Conservation (phyloP, 2,797 vertebrate species). For the Amniataba percoides region DNA sequence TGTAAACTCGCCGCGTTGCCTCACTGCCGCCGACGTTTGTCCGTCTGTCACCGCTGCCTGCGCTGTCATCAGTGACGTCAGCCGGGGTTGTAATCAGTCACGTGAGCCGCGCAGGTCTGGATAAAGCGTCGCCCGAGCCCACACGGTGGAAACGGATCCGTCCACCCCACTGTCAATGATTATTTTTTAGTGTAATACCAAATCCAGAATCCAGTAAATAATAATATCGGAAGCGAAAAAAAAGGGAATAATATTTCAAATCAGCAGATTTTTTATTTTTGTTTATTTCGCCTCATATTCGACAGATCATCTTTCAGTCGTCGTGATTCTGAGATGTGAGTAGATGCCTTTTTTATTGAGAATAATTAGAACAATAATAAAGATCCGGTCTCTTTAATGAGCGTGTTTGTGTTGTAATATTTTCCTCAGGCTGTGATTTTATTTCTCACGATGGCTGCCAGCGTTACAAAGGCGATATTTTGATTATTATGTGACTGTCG, state of each 20-base stretch:
- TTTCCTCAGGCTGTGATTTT: not conserved
- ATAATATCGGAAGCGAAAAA: not conserved
- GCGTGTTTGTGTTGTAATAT: not conserved
- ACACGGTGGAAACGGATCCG: constrained; percentile 23
- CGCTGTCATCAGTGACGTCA: constrained; percentile 79
- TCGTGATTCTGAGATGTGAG: constrained; percentile 73
- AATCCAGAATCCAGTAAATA: not conserved
- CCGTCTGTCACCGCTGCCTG: constrained; percentile 40
- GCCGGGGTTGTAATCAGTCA: constrained; percentile 81
- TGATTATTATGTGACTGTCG: not conserved
- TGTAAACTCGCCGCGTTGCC: not conserved
- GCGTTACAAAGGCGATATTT: not conserved
- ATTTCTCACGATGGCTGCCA: not conserved
- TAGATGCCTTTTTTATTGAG: constrained; percentile 53
- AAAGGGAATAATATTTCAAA: not conserved
- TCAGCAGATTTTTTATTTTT: not conserved
- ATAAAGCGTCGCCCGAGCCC: constrained; percentile 75
- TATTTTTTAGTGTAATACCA: not conserved
- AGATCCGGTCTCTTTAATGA: not conserved
- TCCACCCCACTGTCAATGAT: not conserved
- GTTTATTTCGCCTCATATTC: constrained; percentile 36
- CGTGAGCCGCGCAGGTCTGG: constrained; percentile 80
- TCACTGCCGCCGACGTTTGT: constrained; percentile 23
- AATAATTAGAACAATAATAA: constrained; percentile 36
- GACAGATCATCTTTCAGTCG: constrained; percentile 54